Evolutionary conservation across 2,888 invertebrate species (phyloP).

Genomic region (Ligdia adustata): DNA sequence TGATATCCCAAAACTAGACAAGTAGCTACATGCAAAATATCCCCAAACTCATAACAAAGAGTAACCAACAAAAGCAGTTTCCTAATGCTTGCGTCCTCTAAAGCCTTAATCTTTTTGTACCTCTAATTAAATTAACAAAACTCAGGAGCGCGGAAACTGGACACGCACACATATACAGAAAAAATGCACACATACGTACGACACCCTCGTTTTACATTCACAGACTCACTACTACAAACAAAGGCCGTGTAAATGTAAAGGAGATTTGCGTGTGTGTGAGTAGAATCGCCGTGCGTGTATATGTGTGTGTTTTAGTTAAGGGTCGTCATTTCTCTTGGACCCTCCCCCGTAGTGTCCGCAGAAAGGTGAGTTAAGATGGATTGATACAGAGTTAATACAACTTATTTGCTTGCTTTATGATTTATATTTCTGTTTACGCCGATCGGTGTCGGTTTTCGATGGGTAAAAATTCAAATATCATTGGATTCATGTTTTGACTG

Average conservation of each 20-base stretch:
- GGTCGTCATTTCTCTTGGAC: slow-evolving; percentile 85
- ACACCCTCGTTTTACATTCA: slow-evolving; percentile 45
- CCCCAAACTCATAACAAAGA: slow-evolving; percentile 36
- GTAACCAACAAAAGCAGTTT: slow-evolving; percentile 72
- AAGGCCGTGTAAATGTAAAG: slow-evolving; percentile 46
- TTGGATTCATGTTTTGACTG: no score
- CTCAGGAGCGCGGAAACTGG: slow-evolving; percentile 82
- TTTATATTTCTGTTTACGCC: no score
- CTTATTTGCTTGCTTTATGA: slow-evolving; percentile 12
- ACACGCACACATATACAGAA: slow-evolving; percentile 67
- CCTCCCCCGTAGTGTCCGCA: slow-evolving; percentile 84
- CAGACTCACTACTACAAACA: slow-evolving; percentile 44
- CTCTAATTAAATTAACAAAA: slow-evolving; percentile 84
- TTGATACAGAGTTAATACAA: slow-evolving; percentile 55
- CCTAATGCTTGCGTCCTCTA: slow-evolving; percentile 76
- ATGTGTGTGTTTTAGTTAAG: slow-evolving; percentile 84
- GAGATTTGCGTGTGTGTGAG: slow-evolving; percentile 51
- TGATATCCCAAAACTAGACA: slow-evolving; percentile 4
- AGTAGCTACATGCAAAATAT: slow-evolving; percentile 9
- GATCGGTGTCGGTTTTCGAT: no score
- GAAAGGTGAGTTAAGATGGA: slow-evolving; percentile 81
- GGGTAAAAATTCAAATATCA: no score
- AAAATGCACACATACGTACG: slow-evolving; percentile 61
- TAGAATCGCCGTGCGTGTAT: slow-evolving; percentile 66
- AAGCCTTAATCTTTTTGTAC: slow-evolving; percentile 82